Evolutionary conservation across 1,140 invertebrate species (phyloP), one percentile per base, ranked within the genome.

Genomic region (Geopemphigus sp.): DNA sequence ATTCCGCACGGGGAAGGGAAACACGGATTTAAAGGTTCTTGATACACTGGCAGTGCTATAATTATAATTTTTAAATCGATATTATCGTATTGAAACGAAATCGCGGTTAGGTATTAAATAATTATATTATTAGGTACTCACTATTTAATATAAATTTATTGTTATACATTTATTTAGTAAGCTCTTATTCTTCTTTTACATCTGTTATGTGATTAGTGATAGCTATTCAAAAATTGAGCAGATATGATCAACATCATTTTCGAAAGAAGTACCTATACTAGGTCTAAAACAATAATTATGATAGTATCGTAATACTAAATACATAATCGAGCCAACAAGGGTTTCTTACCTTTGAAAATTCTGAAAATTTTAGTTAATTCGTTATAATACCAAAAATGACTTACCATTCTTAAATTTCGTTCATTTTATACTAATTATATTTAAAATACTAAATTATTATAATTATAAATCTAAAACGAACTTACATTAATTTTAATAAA

Each of bases 191-290:
- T 54, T 88, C 85, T 85, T 88, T 85, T 56, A 88, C 86, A 66
- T 84, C 83, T 82, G 83, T 85, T 80, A 87, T 86, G 29, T 83
- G 68, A 57, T 85, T 85, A 81, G 87, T 88, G 29, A 82, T 85
- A 80, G 86, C 87, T 59, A 84, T 84, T 19, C 86, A 83, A 68
- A 83, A 83, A 82, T 87, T 78, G 92, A n/a, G 89, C 89, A 82
- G 92, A 92, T 59, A 92, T 92, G 85, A 92, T 90, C 12, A 91
- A 92, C 80, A 89, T 87, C 83, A 89, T 92, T 81, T 89, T 88
- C 15, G 88, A 86, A 14, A 90, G 80, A 83, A 92, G 93, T 83
- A 87, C 87, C 83, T 92, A 66, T 68, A 93, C 10, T 85, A 86
- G 17, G 87, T 83, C 59, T 84, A 84, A 29, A 86, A 70, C 85